Evolutionary conservation across 2,113 vertebrate species (phyloP), one percentile per base, ranked within the genome.

Genomic region (Onychostoma macrolepis): DNA sequence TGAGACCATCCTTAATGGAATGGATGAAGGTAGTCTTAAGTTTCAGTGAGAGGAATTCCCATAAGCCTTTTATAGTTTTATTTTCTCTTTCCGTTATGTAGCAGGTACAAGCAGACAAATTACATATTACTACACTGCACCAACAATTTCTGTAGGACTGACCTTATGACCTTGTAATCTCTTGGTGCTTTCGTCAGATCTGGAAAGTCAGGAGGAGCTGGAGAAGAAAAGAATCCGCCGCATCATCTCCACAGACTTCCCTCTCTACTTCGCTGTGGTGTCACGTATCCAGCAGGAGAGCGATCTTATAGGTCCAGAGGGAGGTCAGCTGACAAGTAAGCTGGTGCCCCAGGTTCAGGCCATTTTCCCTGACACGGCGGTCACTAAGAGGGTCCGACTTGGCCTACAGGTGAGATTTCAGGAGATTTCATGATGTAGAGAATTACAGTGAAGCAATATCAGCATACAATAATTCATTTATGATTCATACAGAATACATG

Each of bases 221-320:
- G 97, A 98, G 74, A 99, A 98, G 94, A 99, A 97, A 91, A 93
- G 98, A 9, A 96, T 99, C 58, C 96, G 97, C 71, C 96, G 98
- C 13, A 98, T 99, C 86, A 96, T 99, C 93, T 99, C 97, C 92
- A 99, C 96, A 0, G 98, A 99, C 93, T 99, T 99, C 92, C 98
- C 98, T 0, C 94, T 99, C 85, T 99, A 99, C 95, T 99, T 99
- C 0, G 97, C 99, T n/a, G 96, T 99, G 87, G 97, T 99, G 91
- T 99, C 98, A 0, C 96, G 98, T n/a, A 94, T 99, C 74, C 96
- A 96, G 91, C 98, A 99, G 92, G 97, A 99, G 91, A 97, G 95
- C 0, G 98, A 99, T n/a, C 92, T 96, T 89, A 98, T 99, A 0
- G 97, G 97, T 53, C 97, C 98, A 0, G 97, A 99, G 65, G 98